phyloP scores from a whole-genome alignment of 1,140 invertebrate species.

The Catajapyx aquilonaris region DNA sequence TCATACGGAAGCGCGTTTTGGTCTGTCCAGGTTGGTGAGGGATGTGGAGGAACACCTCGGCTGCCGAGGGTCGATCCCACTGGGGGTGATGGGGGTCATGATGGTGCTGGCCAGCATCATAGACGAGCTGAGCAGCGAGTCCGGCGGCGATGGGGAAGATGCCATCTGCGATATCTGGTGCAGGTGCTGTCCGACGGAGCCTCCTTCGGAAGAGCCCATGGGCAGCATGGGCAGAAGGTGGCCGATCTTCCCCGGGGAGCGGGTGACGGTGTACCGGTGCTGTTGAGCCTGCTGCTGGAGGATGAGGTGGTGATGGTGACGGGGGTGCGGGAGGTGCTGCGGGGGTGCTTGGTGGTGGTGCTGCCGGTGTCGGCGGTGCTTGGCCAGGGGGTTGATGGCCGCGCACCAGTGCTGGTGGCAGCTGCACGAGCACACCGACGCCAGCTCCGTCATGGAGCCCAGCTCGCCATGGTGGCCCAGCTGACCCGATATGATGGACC shows the following conservation, averaged over 20 bases:
- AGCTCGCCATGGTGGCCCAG: constrained; percentile 28
- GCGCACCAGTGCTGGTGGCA: constrained; percentile 41
- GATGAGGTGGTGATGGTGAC: constrained; percentile 9
- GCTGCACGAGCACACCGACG: constrained; percentile 61
- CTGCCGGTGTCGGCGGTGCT: constrained; percentile 28
- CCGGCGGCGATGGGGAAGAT: not conserved
- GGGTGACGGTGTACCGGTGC: constrained; percentile 38
- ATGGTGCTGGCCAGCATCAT: not conserved
- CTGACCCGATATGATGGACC: constrained; percentile 18
- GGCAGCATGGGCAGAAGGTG: constrained; percentile 44
- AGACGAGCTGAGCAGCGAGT: no score
- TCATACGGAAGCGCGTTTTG: not conserved
- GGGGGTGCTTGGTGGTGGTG: constrained; percentile 4
- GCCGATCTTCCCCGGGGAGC: constrained; percentile 47
- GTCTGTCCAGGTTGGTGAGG: not conserved
- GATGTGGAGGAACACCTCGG: no score
- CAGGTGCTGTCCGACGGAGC: not conserved
- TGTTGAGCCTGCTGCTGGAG: no score
- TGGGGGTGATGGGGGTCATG: not conserved
- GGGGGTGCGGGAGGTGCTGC: not conserved
- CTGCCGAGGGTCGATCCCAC: no score
- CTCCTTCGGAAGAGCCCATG: constrained; percentile 13
- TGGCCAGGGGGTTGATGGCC: not conserved
- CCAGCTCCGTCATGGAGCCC: constrained; percentile 38
- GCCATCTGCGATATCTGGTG: not conserved